phyloP scores from a whole-genome alignment of 2,797 vertebrate genomes.

The Brachymystax lenok region DNA sequence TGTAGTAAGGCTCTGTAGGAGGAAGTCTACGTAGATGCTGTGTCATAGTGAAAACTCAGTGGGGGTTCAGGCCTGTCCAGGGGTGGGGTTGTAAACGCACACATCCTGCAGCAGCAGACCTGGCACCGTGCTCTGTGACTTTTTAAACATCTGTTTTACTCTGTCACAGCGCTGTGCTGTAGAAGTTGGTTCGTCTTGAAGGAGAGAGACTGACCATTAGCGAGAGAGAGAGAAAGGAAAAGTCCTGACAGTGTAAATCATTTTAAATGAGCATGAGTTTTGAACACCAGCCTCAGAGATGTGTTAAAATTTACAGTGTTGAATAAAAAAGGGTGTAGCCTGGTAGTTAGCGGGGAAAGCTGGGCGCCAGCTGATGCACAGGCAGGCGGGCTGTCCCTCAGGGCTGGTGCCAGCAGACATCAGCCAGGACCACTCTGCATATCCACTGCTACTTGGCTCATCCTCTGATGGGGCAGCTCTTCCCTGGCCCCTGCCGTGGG shows the following conservation, averaged over 20 bases:
- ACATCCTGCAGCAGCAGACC: not conserved
- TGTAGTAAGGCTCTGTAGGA: not conserved
- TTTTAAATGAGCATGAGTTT: constrained; percentile 35
- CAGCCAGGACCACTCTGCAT: not conserved
- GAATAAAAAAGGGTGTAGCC: constrained; percentile 36
- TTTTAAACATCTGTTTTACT: not conserved
- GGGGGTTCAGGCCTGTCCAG: not conserved
- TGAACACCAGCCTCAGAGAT: not conserved
- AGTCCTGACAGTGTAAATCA: constrained; percentile 37
- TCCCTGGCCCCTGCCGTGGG: not conserved
- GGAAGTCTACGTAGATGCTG: not conserved
- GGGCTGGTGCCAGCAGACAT: not conserved
- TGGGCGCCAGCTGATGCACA: constrained; percentile 24
- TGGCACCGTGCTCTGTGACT: not conserved
- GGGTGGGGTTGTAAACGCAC: not conserved
- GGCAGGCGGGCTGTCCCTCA: not conserved
- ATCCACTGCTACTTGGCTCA: not conserved
- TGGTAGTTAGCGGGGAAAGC: constrained; percentile 23
- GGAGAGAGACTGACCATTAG: not conserved
- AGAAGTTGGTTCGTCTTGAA: not conserved
- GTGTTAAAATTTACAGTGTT: not conserved
- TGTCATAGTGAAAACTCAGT: not conserved
- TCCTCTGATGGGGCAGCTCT: not conserved
- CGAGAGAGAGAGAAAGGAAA: not conserved
- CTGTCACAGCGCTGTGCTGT: not conserved